Evolutionary conservation across 2,888 invertebrate genomes (phyloP), one percentile per base, ranked within the genome.

Genomic region (Nephrocerus scutellatus): DNA sequence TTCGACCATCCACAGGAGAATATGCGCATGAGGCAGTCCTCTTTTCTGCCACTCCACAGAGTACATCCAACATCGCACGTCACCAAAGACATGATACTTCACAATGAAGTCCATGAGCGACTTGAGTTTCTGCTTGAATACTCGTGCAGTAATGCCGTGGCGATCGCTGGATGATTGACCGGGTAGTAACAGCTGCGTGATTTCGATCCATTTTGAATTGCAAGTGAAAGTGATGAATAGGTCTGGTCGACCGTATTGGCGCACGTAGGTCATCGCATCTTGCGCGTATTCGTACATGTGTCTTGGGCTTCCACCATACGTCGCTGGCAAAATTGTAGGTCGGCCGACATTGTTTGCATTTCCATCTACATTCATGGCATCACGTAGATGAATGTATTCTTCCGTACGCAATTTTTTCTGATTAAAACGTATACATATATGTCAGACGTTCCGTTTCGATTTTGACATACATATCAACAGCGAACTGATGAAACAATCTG

Each of bases 381-480:
- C 57, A 30, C 60, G 50, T 41, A 66, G 37, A 49, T 68, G 57
- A 51, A 51, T 36, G 52, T 62, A 43, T 47, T 43, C 41, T 41
- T 53, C 51, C 41, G 52, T 30, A 29, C 47, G 41, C 33, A 60
- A 39, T 36, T 56, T 51, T 2, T 13, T 26, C 40, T 65, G 57
- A 30, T 63, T 57, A 5, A 44, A 49, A 20, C 55, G 43, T n/a
- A 57, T 40, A 41, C 36, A 62, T 13, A 28, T n/a, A n/a, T n/a
- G n/a, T n/a, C 8, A 64, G 38, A 14, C 56, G 47, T 38, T 61
- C 54, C 5, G 43, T 51, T 48, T 65, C 60, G 14, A 59, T 48
- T 41, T 58, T 60, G 0, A 49, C 57, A 45, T 57, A 62, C 52
- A 53, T 50, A 38, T 63, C 61, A 6, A 63, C 59, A 13, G 50